Percentiles rank a stretch among this genome's conserved stretches.
Evolutionary conservation across 2,797 vertebrate species (phyloP).

Genomic region (Hoplostethus mediterraneus): DNA sequence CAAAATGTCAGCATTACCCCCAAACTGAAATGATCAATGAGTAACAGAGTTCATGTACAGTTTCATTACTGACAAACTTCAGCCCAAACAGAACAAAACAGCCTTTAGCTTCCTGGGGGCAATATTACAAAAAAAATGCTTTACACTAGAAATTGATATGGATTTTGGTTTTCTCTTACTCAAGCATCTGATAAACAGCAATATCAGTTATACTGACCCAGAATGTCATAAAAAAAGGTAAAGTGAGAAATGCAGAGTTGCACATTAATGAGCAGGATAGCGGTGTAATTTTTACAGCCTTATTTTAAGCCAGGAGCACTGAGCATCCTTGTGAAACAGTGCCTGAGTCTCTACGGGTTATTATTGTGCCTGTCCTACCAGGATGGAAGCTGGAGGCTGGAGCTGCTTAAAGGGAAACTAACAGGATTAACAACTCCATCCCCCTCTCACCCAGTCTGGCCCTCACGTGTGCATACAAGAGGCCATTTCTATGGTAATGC

Average conservation of each 20-base stretch:
- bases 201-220: constrained; percentile 35
- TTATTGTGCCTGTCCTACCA: constrained; percentile 58
- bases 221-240: constrained; percentile 34
- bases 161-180: constrained; percentile 45
- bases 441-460: constrained; percentile 60
- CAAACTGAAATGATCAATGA: constrained; percentile 28
- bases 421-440: constrained; percentile 79
- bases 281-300: constrained; percentile 53
- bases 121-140: constrained; percentile 9
- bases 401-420: constrained; percentile 64
- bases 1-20: constrained; percentile 18
- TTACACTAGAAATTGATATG: constrained; percentile 36
- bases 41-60: neutral
- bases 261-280: constrained; percentile 59
- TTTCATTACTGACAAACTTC: constrained; percentile 2
- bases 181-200: constrained; percentile 52
- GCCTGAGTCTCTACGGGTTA: constrained; percentile 66
- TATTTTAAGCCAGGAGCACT: constrained; percentile 57
- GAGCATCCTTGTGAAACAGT: constrained; percentile 51
- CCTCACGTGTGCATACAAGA: constrained; percentile 66
- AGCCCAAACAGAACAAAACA: constrained; percentile 20
- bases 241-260: constrained; percentile 55
- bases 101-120: constrained; percentile 17
- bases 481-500: constrained; percentile 84
- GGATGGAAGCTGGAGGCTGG: constrained; percentile 59